Conservation (phyloP, 2,113 vertebrate genomes). For the Carlito syrichta region DNA sequence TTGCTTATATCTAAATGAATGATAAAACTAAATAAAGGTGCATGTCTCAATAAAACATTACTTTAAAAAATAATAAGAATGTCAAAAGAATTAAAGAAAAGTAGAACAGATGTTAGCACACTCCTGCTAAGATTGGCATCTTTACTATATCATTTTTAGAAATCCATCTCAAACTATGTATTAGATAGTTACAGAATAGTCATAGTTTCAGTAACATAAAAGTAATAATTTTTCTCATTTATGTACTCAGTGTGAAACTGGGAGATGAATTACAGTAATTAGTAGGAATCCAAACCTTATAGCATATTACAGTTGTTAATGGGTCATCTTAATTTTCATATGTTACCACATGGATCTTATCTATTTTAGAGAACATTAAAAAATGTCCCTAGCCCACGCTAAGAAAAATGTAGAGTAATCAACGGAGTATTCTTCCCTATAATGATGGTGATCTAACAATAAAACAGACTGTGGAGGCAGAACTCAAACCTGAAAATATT, state of each 20-base stretch:
- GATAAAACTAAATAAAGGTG: slow-evolving; percentile 10
- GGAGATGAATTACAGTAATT: slow-evolving; percentile 52
- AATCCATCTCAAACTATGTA: background rate
- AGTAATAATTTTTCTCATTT: slow-evolving; percentile 53
- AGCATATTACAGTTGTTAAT: slow-evolving; percentile 16
- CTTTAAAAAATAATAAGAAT: background rate
- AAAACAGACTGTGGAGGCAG: background rate
- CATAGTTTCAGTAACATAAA: slow-evolving; percentile 45
- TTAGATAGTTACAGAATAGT: slow-evolving; percentile 13
- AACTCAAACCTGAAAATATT: background rate
- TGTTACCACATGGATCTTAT: background rate
- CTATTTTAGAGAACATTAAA: background rate
- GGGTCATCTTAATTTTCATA: slow-evolving; percentile 29
- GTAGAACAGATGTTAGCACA: background rate
- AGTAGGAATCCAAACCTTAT: slow-evolving; percentile 47
- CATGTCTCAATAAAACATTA: background rate
- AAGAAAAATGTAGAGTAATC: background rate
- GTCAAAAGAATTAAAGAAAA: background rate
- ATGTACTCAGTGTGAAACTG: background rate
- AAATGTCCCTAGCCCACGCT: background rate
- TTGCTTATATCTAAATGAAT: background rate
- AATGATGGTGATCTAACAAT: background rate
- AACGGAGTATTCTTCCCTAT: background rate
- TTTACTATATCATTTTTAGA: background rate
- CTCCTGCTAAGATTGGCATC: background rate